phyloP scores from a whole-genome alignment of 2,797 vertebrate genomes.

The Coracias cyanogaster region DNA sequence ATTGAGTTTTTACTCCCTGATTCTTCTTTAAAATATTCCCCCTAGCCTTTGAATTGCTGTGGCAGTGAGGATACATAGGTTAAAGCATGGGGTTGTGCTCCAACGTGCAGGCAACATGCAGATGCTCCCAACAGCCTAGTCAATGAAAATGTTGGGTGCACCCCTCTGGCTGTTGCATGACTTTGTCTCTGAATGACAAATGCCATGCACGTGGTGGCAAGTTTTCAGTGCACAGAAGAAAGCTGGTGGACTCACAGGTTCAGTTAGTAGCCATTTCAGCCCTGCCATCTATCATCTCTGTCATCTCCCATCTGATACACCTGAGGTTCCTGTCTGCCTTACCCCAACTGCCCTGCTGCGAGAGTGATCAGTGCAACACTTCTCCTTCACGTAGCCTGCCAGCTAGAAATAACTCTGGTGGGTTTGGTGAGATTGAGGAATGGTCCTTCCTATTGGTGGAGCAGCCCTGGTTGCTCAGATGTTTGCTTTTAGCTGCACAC shows the following conservation, averaged over 20 bases:
- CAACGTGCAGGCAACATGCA: no score
- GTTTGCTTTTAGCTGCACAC: rapidly evolving
- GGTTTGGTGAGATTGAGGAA: background rate
- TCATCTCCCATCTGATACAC: background rate
- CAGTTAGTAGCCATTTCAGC: background rate
- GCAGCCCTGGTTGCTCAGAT: background rate
- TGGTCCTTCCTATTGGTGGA: background rate
- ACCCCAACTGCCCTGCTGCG: rapidly evolving
- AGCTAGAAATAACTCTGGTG: conserved; percentile 45
- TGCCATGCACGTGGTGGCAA: background rate
- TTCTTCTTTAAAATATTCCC: background rate
- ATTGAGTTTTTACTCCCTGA: background rate
- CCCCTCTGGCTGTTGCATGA: background rate
- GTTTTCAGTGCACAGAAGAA: background rate
- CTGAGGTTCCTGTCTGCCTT: conserved; percentile 35
- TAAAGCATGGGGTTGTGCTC: background rate
- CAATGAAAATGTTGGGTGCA: background rate
- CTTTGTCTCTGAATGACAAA: background rate
- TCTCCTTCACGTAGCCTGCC: conserved; percentile 39
- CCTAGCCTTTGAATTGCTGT: background rate
- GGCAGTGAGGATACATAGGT: rapidly evolving
- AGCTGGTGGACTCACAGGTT: background rate
- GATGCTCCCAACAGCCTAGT: rapidly evolving
- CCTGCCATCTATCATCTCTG: background rate
- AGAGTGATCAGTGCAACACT: background rate